Base-by-base conservation (phyloP, 2,797 vertebrate species). In the Pipistrellus kuhlii region DNA sequence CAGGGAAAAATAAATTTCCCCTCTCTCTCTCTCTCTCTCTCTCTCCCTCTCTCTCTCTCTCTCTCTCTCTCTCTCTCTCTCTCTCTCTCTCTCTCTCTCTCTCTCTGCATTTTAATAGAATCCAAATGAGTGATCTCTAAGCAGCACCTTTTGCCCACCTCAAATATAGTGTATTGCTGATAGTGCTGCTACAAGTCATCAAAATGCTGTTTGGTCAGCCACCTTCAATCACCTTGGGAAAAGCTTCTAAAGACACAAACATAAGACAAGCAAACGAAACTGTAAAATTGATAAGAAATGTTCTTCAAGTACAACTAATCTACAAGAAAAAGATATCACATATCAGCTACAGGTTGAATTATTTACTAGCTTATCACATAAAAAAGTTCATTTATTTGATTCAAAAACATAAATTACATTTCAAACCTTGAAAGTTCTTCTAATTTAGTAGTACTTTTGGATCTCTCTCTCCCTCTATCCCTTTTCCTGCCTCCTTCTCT, bases 371-470 rank as follows among this genome's bases (percentile, higher is more conserved):
- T 46, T 46, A 91, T 2, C 51, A 96, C 86, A 96, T 97, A 96
- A 96, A 96, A 96, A 88, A 72, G 0, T 30, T 96, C 13, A 76
- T 30, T 94, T 94, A 97, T 97, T 68, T 96, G 88, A 80, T 84
- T 68, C 9, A 3, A 94, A 96, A 95, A 97, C 97, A 78, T 90
- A 94, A 96, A 96, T 96, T 96, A 53, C 38, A 91, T 96, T 96
- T 97, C 32, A 96, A 46, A 96, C 96, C 78, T 90, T 95, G 88
- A 96, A 97, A 95, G 76, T 57, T 97, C 89, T 97, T 90, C 95
- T 96, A 94, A 41, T 95, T 96, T 94, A 92, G 5, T 85, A 32
- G 20, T 77, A 66, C 4, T 73, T 94, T 97, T 95, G 94, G 38
- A 78, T 96, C 27, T 94, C 38, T 73, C 15, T 93, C 93, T 96